A percentile compares a stretch with the other conserved stretches of the same genome.
These are phyloP conservation scores for Dromaius novaehollandiae DNA, from an alignment of 2,113 vertebrate species.

Conservation along the genomic window DNA sequence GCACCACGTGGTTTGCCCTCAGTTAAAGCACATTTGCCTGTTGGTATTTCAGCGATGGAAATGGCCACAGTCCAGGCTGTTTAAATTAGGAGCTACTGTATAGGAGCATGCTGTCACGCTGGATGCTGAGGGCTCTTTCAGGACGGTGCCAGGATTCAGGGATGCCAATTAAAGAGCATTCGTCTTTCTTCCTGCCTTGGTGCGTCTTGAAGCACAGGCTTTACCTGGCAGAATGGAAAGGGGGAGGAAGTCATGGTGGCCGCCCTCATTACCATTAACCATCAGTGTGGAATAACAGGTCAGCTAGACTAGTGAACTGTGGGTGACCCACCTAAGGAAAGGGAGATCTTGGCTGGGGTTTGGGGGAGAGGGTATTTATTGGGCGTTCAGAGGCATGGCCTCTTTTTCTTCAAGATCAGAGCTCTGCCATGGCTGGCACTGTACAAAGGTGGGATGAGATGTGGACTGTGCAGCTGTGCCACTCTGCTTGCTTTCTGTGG, in stretches of 20 bases:
- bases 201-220: background rate
- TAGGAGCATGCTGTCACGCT: background rate
- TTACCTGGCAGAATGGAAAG: background rate
- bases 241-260: background rate
- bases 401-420: background rate
- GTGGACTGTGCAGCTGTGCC: background rate
- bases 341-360: background rate
- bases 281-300: background rate
- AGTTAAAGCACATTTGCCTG: background rate
- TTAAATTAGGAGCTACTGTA: background rate
- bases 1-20: background rate
- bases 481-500: background rate
- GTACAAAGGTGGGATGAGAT: fast-evolving
- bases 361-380: background rate
- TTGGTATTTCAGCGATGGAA: slow-evolving; percentile 7
- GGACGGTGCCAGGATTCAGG: background rate
- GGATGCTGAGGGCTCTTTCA: background rate
- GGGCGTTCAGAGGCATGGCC: background rate
- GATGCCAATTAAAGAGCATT: background rate
- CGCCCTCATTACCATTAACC: background rate
- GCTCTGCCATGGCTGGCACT: background rate
- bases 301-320: background rate
- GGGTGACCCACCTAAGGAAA: background rate
- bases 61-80: background rate
- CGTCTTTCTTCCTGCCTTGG: background rate